Base-by-base conservation (phyloP, 2,888 invertebrate species). In the Venusia cambrica region DNA sequence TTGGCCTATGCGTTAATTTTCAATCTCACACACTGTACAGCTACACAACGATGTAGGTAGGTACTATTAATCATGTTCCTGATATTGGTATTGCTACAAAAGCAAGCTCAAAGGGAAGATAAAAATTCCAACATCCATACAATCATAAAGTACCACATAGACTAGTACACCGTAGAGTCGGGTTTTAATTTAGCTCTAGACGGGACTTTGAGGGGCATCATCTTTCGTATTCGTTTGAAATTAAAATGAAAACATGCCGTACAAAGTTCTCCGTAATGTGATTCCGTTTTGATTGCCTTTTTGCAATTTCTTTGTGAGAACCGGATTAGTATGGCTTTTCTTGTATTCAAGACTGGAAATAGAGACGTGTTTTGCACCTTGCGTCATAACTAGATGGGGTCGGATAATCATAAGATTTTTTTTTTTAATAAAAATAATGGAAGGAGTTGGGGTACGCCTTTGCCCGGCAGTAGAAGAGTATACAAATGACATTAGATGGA, bases 111-210 rank as follows among this genome's bases (percentile, higher is more conserved):
- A 19, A 9, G 6, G n/a, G 6, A 19, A 8, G 5, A 8, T 4
- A 8, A 19, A 4, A 4, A n/a, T n/a, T n/a, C n/a, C n/a, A 1
- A 19, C 2, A 2, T 3, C 2, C 10, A 32, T 15, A 24, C 10
- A 28, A 32, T n/a, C n/a, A 32, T 32, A 27, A 29, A 38, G 21
- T 8, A 27, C 10, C 16, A 18, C n/a, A n/a, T 26, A 8, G 22
- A 18, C 4, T 12, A 16, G 24, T 11, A 27, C 9, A 17, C 22
- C 31, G 10, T 13, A 4, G 31, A 38, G 24, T 51, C 49, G 49
- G 51, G 39, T 60, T 64, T 61, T 65, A 63, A 65, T 65, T 61
- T 61, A 48, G 50, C 54, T 10, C 19, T 24, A 24, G 24, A 18
- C 42, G 29, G 28, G 56, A 55, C 41, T 53, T 62, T 58, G 51